These are phyloP conservation scores for Drosophila meridionalis DNA, from an alignment of 2,888 invertebrate species.

Conservation along the genomic window DNA sequence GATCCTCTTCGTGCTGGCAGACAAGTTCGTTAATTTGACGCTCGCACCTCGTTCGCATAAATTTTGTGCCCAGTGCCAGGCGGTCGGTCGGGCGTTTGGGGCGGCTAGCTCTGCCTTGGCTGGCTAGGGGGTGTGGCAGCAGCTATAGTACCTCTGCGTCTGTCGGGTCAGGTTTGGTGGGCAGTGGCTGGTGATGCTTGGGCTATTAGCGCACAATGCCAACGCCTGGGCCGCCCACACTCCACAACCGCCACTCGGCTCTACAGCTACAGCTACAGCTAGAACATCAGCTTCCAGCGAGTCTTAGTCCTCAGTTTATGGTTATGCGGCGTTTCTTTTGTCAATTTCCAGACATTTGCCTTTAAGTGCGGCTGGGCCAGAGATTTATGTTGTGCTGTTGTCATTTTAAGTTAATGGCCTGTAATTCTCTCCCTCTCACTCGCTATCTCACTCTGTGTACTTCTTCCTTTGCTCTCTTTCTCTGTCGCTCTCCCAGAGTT, in stretches of 20 bases:
- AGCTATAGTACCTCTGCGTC: slow-evolving; percentile 45
- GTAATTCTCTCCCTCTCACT: slow-evolving; percentile 57
- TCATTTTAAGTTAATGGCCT: slow-evolving; percentile 83
- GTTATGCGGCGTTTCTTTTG: slow-evolving; percentile 63
- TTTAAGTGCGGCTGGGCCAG: slow-evolving; percentile 59
- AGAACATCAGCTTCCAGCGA: slow-evolving; percentile 9
- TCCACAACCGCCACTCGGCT: slow-evolving; percentile 29
- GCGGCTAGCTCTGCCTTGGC: not conserved
- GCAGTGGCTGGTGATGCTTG: slow-evolving; percentile 48
- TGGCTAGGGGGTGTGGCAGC: slow-evolving; percentile 36
- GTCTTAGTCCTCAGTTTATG: slow-evolving; percentile 32
- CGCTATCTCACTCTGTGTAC: not conserved
- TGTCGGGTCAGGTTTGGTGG: slow-evolving; percentile 25
- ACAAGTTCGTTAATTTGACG: slow-evolving; percentile 84
- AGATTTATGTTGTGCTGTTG: slow-evolving; percentile 82
- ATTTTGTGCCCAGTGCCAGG: slow-evolving; percentile 56
- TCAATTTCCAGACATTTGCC: slow-evolving; percentile 72
- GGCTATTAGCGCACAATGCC: slow-evolving; percentile 71
- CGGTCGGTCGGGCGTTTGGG: not conserved
- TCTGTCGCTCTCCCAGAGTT: slow-evolving; percentile 24
- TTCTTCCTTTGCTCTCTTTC: slow-evolving; percentile 23
- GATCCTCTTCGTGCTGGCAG: slow-evolving; percentile 32
- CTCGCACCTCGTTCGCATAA: slow-evolving; percentile 73
- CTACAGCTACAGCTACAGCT: slow-evolving; percentile 1
- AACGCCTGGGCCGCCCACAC: slow-evolving; percentile 63